phyloP scores from a whole-genome alignment of 2,113 vertebrate genomes.

The Myanophis thanlyinensis region DNA sequence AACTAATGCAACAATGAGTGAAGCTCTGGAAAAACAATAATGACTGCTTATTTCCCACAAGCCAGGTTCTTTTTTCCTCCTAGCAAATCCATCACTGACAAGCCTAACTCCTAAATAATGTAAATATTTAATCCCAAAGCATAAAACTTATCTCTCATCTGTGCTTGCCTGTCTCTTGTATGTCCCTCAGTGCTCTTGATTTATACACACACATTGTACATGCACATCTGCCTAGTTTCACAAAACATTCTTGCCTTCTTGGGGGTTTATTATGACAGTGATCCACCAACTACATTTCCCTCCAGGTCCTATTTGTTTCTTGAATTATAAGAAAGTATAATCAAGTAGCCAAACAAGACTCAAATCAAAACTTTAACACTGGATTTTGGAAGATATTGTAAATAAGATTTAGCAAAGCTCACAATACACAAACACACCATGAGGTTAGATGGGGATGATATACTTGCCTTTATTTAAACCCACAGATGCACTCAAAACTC shows the following conservation, averaged over 20 bases:
- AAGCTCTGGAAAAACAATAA: background rate
- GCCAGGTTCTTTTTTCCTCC: constrained; percentile 28
- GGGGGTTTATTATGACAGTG: background rate
- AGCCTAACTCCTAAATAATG: constrained; percentile 31
- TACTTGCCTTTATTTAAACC: no score
- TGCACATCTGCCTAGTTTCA: background rate
- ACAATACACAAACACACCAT: no score
- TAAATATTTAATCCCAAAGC: constrained; percentile 57
- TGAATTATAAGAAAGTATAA: background rate
- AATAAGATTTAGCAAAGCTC: background rate
- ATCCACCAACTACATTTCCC: background rate
- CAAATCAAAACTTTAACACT: background rate
- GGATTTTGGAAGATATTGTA: background rate
- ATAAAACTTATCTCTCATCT: background rate
- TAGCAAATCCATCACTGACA: constrained; percentile 45
- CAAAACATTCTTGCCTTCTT: background rate
- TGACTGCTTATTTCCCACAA: background rate
- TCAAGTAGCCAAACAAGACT: background rate
- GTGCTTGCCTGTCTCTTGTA: constrained; percentile 14
- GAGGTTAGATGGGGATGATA: background rate
- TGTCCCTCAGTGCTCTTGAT: constrained; percentile 3
- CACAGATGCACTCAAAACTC: background rate
- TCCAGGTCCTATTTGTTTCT: background rate
- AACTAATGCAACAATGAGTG: background rate
- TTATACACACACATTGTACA: constrained; percentile 11